phyloP scores from a whole-genome alignment of 2,888 invertebrate species.

The Allacma fusca region DNA sequence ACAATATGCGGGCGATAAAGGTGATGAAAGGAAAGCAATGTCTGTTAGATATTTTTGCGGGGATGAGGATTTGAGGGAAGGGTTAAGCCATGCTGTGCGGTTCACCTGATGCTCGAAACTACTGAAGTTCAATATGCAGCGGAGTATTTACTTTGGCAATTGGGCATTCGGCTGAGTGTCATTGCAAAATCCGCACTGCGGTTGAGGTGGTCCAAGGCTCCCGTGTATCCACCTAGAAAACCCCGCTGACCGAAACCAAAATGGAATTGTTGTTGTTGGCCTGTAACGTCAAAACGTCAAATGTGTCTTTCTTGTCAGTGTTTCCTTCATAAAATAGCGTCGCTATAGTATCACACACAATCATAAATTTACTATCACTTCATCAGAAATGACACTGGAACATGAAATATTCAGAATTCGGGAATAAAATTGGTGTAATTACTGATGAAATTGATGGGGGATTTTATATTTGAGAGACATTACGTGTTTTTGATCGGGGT shows the following conservation, averaged over 20 bases:
- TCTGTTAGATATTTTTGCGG: too few species aligned
- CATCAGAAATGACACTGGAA: too few species aligned
- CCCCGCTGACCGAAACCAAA: slow-evolving; percentile 84
- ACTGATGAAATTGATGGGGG: background rate
- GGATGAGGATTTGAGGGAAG: too few species aligned
- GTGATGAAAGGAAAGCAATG: too few species aligned
- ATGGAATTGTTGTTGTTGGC: slow-evolving; percentile 95
- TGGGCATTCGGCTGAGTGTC: slow-evolving; percentile 60
- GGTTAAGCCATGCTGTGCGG: background rate
- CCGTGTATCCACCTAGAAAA: slow-evolving; percentile 72
- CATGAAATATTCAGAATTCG: too few species aligned
- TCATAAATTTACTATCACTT: too few species aligned
- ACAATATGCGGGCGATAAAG: too few species aligned
- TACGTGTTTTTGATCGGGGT: slow-evolving; percentile 93
- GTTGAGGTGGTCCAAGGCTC: slow-evolving; percentile 54
- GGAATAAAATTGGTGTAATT: too few species aligned
- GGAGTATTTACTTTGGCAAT: slow-evolving; percentile 57
- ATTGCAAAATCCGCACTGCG: slow-evolving; percentile 54
- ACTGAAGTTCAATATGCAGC: background rate
- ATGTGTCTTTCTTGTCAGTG: too few species aligned
- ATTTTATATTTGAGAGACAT: slow-evolving; percentile 62
- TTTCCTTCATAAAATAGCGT: too few species aligned
- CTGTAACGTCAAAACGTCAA: slow-evolving; percentile 65
- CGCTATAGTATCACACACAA: too few species aligned
- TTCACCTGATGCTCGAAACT: background rate